Base-by-base conservation (phyloP, 2,113 vertebrate genomes). In the Cromileptes altivelis region DNA sequence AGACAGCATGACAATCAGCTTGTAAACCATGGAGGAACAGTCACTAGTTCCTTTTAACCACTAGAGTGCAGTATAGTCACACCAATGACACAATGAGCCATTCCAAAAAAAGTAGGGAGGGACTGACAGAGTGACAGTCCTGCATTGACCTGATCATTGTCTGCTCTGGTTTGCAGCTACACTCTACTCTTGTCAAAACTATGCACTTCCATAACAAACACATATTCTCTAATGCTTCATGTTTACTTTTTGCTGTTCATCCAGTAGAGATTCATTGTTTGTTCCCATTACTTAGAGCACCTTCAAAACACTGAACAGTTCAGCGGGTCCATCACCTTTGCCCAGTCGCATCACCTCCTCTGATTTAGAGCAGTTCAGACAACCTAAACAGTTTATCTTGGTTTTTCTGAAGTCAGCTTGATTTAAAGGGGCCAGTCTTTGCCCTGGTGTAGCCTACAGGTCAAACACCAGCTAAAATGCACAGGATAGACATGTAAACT, bases 41-140 rank as follows among this genome's bases (percentile, higher is more conserved):
- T 17, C 47, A 37, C 18, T 49, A 1, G 47, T 14, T 49, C 23
- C 21, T 42, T 13, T 13, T 3, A 4, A 47, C 88, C 91, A 75
- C 80, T 72, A 88, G 91, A 87, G 81, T 1, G 70, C 75, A 71
- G 79, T 61, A 72, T 23, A 25, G 67, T 64, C 67, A 14, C 25
- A 82, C 12, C 2, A 60, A 79, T 70, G 69, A 55, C 13, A 47
- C 21, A 12, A 40, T 4, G 14, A 77, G 10, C 0, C 12, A 1
- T 4, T 13, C 10, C 4, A 25, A 21, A 65, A 65, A 64, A 17
- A 45, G 4, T 0, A n/a, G 14, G 18, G 6, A 55, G 9, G 4
- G 50, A 17, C 2, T 52, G 18, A 65, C 11, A 33, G 13, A 53
- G 17, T 1, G 30, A 10, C 3, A 37, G 1, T 15, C 33, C 17